phyloP scores from a whole-genome alignment of 2,888 invertebrate species.

The Stegana nigrithorax region DNA sequence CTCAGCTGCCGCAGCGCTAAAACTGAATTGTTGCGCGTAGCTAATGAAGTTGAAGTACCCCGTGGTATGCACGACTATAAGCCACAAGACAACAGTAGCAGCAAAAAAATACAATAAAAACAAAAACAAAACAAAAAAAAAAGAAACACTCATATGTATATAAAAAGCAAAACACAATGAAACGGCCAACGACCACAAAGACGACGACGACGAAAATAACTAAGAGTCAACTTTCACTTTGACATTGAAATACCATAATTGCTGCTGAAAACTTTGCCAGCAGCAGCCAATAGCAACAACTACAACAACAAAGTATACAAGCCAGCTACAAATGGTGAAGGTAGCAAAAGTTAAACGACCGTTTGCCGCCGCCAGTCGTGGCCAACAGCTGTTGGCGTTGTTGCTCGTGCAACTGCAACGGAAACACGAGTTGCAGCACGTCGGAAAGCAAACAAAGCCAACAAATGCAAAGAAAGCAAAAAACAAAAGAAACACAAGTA shows the following conservation, averaged over 20 bases:
- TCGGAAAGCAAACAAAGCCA: no score
- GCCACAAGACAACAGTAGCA: no score
- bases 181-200: constrained; percentile 11
- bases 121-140: background rate
- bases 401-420: no score
- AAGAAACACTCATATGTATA: no score
- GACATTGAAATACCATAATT: constrained; percentile 66
- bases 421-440: background rate
- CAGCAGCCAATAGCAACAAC: constrained; percentile 36
- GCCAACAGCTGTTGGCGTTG: constrained; percentile 45
- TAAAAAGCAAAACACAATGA: background rate
- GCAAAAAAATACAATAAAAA: constrained; percentile 35
- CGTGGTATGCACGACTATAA: background rate
- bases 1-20: no score
- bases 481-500: constrained; percentile 2
- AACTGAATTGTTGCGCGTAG: constrained; percentile 1
- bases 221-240: constrained; percentile 67
- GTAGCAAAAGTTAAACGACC: constrained; percentile 45
- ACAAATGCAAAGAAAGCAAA: no score
- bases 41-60: constrained; percentile 31
- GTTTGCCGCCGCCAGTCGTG: constrained; percentile 33
- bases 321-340: no score
- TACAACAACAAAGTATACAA: constrained; percentile 26
- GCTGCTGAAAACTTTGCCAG: constrained; percentile 29
- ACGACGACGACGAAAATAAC: constrained; percentile 34